Evolutionary conservation across 2,113 vertebrate genomes (phyloP), one percentile per base, ranked within the genome.

Genomic region (Morone saxatilis): DNA sequence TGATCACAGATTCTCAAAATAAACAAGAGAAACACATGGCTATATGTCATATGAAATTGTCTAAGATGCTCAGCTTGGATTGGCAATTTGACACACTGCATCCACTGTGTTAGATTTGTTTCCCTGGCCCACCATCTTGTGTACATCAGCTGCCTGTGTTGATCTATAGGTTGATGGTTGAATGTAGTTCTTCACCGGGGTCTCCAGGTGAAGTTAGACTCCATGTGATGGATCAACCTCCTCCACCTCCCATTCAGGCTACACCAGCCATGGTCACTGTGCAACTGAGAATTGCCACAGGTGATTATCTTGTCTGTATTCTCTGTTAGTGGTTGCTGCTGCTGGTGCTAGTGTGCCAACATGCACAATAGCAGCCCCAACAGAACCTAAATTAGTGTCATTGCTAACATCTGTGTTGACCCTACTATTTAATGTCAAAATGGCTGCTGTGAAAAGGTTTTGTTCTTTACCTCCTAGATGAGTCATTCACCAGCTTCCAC

Each of bases 211-310:
- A 81, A 57, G 74, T 82, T 12, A 73, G 41, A 40, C 86, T 91
- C 74, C 56, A 83, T 16, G 59, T 86, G 73, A 78, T 80, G 68
- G 71, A 70, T 66, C 67, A 1, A 0, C 69, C 31, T 57, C 63
- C 76, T 19, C 65, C 57, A 1, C 51, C 78, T 2, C 43, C 83
- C 1, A 0, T 69, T 67, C 80, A 57, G 65, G 54, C 87, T 6
- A 14, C 72, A 20, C 60, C 68, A n/a, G 66, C 84, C 4, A 25
- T 69, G 0, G 57, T 85, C 31, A 47, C 80, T 14, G 84, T 91
- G 67, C 78, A 89, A 7, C 65, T 94, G 41, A 91, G 90, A 53
- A 67, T 94, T 4, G 86, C 93, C 22, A 43, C 73, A 86, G 93
- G 93, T 93, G 25, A 47, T 31, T 7, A 7, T 22, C 47, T 71